Evolutionary conservation across 2,888 invertebrate genomes (phyloP), one percentile per base, ranked within the genome.

Genomic region (Eristalis tenax): DNA sequence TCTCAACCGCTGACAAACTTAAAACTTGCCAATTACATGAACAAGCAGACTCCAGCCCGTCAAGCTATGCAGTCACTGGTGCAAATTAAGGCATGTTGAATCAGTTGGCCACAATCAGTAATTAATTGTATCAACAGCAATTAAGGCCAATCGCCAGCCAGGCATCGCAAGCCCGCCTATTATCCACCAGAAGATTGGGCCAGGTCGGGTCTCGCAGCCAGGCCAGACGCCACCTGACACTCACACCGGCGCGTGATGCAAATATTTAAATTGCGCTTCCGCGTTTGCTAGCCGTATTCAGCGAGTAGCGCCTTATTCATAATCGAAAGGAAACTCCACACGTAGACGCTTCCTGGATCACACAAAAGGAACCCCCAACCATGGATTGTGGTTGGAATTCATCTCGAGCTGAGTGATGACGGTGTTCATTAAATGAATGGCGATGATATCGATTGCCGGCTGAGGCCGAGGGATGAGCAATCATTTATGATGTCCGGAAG

Each of bases 391-490:
- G 66, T 73, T 23, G 73, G 35, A 66, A 74, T 69, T 68, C 56
- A 63, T 74, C 43, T 69, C 38, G 8, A 56, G 40, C n/a, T 74
- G 13, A 61, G 73, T 80, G 73, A 59, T 74, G 73, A 40, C 63
- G 28, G 63, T 28, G 66, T 79, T 74, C 61, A 61, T 80, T 74
- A 23, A 69, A 69, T 69, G 74, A 68, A 74, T 64, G 63, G 61
- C 80, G 56, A 63, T 63, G 74, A 66, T 63, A 73, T 26, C 35
- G 61, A 63, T 59, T 28, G 32, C 8, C 61, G 15, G 28, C 28
- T 15, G 43, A n/a, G 68, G 63, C 22, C 66, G 40, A 50, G 35
- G 50, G 50, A 63, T 73, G 71, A 43, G 61, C 80, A 69, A 23
- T 69, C 43, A 68, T 73, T 73, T 43, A 73, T 68, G 18, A 18